phyloP scores from a whole-genome alignment of 2,888 invertebrate genomes.

The Thera obeliscata region DNA sequence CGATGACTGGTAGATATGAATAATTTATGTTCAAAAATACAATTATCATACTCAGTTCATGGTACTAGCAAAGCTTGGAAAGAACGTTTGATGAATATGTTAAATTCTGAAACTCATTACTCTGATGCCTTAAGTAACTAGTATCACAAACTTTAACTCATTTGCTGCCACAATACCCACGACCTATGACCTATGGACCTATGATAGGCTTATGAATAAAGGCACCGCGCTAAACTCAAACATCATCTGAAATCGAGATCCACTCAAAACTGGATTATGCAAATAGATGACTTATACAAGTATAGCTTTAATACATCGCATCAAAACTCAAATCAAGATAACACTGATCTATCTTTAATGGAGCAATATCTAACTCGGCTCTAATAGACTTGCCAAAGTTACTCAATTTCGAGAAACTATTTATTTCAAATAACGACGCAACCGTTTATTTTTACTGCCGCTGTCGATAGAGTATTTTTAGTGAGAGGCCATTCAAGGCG shows the following conservation, averaged over 20 bases:
- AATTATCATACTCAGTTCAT: too few relatives aligned
- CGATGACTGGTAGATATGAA: too few relatives aligned
- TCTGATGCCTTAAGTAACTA: background rate
- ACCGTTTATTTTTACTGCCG: conserved; percentile 53
- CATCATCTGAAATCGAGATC: conserved; percentile 7
- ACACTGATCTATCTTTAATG: conserved; percentile 31
- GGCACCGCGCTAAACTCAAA: background rate
- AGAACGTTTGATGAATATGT: too few relatives aligned
- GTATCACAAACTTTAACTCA: background rate
- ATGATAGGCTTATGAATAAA: background rate
- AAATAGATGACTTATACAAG: conserved; percentile 19
- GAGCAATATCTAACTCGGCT: conserved; percentile 21
- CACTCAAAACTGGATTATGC: conserved; percentile 23
- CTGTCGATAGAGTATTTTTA: conserved; percentile 43
- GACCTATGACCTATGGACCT: background rate
- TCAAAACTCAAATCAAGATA: conserved; percentile 30
- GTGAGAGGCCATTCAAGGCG: conserved; percentile 43
- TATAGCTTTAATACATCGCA: conserved; percentile 23
- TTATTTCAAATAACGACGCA: conserved; percentile 36
- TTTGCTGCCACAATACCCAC: background rate
- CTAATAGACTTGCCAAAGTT: conserved; percentile 25
- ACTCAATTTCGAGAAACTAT: conserved; percentile 29
- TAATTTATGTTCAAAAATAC: too few relatives aligned
- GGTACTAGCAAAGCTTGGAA: too few relatives aligned
- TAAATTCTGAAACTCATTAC: too few relatives aligned